Base-by-base conservation (phyloP, 1,140 invertebrate species). In the Tetramorium simillimum region DNA sequence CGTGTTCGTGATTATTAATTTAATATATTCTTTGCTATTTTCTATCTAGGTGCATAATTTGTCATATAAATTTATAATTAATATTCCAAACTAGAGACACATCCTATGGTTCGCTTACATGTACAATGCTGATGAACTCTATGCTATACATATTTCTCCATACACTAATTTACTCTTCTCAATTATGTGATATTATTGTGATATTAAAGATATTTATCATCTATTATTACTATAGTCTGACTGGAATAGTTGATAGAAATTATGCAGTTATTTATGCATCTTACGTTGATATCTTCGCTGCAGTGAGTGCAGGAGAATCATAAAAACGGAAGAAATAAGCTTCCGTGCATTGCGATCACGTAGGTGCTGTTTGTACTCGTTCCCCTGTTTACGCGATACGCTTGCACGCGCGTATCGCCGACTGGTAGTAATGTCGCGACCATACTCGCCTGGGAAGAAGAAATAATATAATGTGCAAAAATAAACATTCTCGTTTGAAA, bases 351-450 rank as follows among this genome's bases (percentile, higher is more conserved):
- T 82, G 65, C 67, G 18, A 82, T 82, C 80, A 82, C 80, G 80
- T 82, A 82, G 67, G 3, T 46, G 67, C n/a, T 82, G 80, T 82
- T 82, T 82, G 53, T 73, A 60, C 40, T 82, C 40, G 40, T 24
- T 60, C 37, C 40, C 24, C 18, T 82, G 67, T 82, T 82, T 82
- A 82, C 78, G 80, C 80, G 63, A 81, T 70, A 70, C 51, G 67
- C 65, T 82, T 72, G 78, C 65, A 72, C 51, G 67, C 65, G 51
- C 65, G 51, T 21, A 58, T 63, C 16, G 21, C 21, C 65, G 40
- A 72, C 37, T 72, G 65, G 24, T n/a, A 73, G 67, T 46, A 82
- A 82, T 46, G 40, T 72, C 78, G 78, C 65, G 51, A 72, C 40
- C 73, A 21, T 18, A 53, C 53, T 73, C 10, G 37, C n/a, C 46